Conservation (phyloP, 2,888 invertebrate species). For the Yponomeuta plumbellus region DNA sequence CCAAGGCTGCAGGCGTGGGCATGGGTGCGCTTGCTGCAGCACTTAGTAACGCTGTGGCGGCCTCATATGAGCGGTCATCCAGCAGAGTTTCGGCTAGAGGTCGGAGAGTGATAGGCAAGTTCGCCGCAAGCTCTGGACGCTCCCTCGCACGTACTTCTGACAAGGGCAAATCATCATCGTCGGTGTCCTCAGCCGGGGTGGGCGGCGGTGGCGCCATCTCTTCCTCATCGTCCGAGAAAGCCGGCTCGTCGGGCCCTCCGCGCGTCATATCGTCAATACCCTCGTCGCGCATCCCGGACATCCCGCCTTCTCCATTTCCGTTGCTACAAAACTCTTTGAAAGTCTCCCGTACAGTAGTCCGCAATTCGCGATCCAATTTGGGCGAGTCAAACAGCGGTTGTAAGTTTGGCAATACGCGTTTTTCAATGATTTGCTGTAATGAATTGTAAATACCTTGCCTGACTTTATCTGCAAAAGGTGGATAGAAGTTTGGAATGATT, state of each 20-base stretch:
- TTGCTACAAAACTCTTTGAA: slow-evolving; percentile 92
- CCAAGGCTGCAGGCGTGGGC: slow-evolving; percentile 59
- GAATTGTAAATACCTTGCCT: slow-evolving; percentile 89
- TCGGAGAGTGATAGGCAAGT: slow-evolving; percentile 58
- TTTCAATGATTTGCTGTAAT: slow-evolving; percentile 90
- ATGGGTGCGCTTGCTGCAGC: slow-evolving; percentile 51
- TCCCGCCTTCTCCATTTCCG: slow-evolving; percentile 64
- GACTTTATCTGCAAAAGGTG: slow-evolving; percentile 86
- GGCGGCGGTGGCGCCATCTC: slow-evolving; percentile 67
- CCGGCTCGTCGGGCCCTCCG: slow-evolving; percentile 80
- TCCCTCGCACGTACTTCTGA: slow-evolving; percentile 84
- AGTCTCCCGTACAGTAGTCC: slow-evolving; percentile 90
- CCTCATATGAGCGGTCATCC: slow-evolving; percentile 57
- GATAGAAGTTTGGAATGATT: slow-evolving; percentile 92
- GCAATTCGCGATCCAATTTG: slow-evolving; percentile 89
- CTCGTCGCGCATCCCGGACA: slow-evolving; percentile 68
- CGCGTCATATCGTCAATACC: slow-evolving; percentile 56
- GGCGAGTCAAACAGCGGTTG: slow-evolving; percentile 92
- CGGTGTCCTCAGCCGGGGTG: slow-evolving; percentile 77
- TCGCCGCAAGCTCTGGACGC: slow-evolving; percentile 74
- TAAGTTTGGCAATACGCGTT: slow-evolving; percentile 91
- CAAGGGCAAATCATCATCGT: slow-evolving; percentile 85
- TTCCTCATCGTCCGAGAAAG: slow-evolving; percentile 92
- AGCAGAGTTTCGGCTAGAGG: slow-evolving; percentile 65
- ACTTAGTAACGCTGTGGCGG: slow-evolving; percentile 56